Conservation (phyloP, 2,113 vertebrate genomes). For the Strigops habroptila region DNA sequence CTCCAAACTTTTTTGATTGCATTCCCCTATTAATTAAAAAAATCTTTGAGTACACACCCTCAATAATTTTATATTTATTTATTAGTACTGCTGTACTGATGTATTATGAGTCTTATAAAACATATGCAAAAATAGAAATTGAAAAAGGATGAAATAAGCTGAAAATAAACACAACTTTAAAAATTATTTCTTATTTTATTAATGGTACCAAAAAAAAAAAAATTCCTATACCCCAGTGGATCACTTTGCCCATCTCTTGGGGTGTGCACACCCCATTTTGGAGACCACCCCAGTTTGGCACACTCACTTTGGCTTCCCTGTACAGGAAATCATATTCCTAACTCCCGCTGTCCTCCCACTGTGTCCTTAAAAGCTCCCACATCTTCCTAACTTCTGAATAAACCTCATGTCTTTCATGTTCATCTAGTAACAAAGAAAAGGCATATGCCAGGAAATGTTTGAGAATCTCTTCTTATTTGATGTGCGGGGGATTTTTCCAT, state of each 20-base stretch:
- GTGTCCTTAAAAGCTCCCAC: background rate
- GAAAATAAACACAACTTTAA: background rate
- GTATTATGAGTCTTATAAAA: background rate
- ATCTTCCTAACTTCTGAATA: background rate
- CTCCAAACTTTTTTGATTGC: background rate
- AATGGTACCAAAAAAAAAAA: background rate
- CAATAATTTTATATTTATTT: background rate
- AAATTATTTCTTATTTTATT: background rate
- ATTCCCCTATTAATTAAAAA: background rate
- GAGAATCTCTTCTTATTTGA: background rate
- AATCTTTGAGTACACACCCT: background rate
- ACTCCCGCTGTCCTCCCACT: background rate
- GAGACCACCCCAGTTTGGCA: background rate
- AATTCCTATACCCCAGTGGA: background rate
- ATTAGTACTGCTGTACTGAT: background rate
- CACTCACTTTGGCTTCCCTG: background rate
- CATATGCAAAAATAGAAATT: background rate
- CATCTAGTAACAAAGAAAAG: background rate
- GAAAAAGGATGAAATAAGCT: background rate
- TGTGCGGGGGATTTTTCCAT: background rate
- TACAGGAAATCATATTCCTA: background rate
- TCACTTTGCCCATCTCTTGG: background rate
- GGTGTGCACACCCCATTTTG: background rate
- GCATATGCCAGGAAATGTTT: background rate
- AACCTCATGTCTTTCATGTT: rapidly evolving